Evolutionary conservation across 2,797 vertebrate species (phyloP).

Genomic region (Cyclopterus lumpus): DNA sequence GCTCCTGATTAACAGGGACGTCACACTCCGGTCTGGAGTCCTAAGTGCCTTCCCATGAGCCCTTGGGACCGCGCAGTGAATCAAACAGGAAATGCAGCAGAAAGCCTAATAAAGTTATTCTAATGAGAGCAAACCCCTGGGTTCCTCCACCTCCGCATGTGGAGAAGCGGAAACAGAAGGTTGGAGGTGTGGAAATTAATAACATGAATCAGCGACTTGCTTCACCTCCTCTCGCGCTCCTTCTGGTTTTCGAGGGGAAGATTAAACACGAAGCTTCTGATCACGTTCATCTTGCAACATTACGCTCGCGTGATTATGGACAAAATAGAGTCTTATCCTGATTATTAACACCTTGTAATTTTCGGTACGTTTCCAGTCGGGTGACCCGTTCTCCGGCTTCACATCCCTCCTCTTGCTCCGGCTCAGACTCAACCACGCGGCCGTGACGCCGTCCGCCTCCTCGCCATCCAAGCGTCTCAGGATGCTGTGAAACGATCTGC

Average conservation of each 20-base stretch:
- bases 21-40: constrained; percentile 71
- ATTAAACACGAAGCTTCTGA: constrained; percentile 75
- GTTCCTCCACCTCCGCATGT: constrained; percentile 7
- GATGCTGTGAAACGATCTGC: constrained; percentile 61
- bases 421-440: constrained; percentile 54
- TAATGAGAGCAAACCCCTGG: constrained; percentile 76
- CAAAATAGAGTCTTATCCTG: constrained; percentile 52
- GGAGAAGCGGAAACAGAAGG: constrained; percentile 68
- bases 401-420: constrained; percentile 29
- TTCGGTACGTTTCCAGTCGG: constrained; percentile 24
- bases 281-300: constrained; percentile 73
- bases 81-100: constrained; percentile 84
- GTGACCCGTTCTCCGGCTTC: neutral
- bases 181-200: constrained; percentile 77
- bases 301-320: constrained; percentile 60
- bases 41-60: constrained; percentile 73
- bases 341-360: constrained; percentile 59
- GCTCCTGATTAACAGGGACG: constrained; percentile 69
- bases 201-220: constrained; percentile 70
- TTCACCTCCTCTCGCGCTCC: constrained; percentile 50
- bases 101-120: constrained; percentile 82
- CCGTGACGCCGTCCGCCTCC: constrained; percentile 48
- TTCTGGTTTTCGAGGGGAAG: constrained; percentile 68
- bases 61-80: constrained; percentile 80
- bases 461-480: constrained; percentile 29